Base-by-base conservation (phyloP, 1,140 invertebrate genomes). In the Rhynchophorus ferrugineus region DNA sequence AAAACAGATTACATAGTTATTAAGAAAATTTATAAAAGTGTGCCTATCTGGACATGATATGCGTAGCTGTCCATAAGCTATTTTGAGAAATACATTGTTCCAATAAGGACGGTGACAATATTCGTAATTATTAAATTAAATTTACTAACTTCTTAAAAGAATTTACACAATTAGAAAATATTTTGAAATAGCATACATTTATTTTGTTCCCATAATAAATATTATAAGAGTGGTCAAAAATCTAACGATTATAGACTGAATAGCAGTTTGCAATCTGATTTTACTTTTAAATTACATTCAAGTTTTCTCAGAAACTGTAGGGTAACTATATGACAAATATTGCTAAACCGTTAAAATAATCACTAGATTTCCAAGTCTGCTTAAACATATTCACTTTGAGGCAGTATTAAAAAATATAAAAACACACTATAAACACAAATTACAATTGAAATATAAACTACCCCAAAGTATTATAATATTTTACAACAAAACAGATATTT, bases 71-170 rank as follows among this genome's bases (percentile, higher is more conserved):
- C 61, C 50, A 47, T 59, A 63, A 61, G 46, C 49, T 53, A 60
- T 59, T 52, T 61, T 59, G 49, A 54, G 53, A 56, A 41, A 62
- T 58, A 55, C 49, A 47, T 57, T 59, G 42, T 52, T 56, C 41
- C 46, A 54, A 39, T 53, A 60, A 61, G 63, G 63, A 64, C 63
- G 63, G 65, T 65, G 61, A 61, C 58, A 62, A 57, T 65, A 48
- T 42, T 45, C 33, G 35, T 51, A 44, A 51, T 14, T 39, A 38
- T 37, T 38, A 48, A 48, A 18, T 17, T 9, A 48, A 38, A 35
- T 21, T 6, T 44, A 44, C 13, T 29, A 29, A 48, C 45, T 20
- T 34, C 35, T 14, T 48, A 20, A 13, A 21, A 20, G 8, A 38
- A 37, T 20, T 39, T 16, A 48, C 21, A 22, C 9, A 48, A 38